These are phyloP conservation scores for Drymodes brunneopygia DNA, from an alignment of 2,113 vertebrate species.

Conservation along the genomic window DNA sequence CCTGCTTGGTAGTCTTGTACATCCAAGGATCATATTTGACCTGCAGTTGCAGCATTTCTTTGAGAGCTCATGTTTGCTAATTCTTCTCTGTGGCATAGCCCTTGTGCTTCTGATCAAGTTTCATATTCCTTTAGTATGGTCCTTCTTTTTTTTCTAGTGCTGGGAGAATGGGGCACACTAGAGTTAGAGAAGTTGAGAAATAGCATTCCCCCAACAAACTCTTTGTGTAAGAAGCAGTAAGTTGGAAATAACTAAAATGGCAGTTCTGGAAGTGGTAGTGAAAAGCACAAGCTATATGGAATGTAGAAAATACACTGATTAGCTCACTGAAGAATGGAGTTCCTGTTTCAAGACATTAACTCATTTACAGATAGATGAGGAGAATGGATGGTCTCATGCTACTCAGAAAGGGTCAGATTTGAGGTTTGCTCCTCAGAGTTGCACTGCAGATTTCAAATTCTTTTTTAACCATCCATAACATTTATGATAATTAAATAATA, in stretches of 20 bases:
- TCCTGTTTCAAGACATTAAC: not conserved
- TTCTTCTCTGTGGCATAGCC: not conserved
- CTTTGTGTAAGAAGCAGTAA: not conserved
- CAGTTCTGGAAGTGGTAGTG: not conserved
- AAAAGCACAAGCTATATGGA: not conserved
- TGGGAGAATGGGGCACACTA: rapidly evolving
- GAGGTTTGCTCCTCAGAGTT: not conserved
- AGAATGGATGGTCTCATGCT: not conserved
- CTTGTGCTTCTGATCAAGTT: not conserved
- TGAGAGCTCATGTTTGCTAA: not conserved
- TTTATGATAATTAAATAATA: not conserved
- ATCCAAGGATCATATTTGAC: not conserved
- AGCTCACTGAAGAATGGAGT: not conserved
- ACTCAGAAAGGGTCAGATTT: not conserved
- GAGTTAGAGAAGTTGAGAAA: not conserved
- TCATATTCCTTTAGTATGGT: not conserved
- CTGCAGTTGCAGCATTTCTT: not conserved
- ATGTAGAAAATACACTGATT: not conserved
- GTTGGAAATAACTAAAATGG: not conserved
- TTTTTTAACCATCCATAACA: not conserved
- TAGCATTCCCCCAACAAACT: not conserved
- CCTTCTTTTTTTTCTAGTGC: not conserved
- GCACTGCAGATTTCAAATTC: not conserved
- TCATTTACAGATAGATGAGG: not conserved
- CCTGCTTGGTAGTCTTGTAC: not conserved